Evolutionary conservation across 2,888 invertebrate species (phyloP), one percentile per base, ranked within the genome.

Genomic region (Drosophila macrospina): DNA sequence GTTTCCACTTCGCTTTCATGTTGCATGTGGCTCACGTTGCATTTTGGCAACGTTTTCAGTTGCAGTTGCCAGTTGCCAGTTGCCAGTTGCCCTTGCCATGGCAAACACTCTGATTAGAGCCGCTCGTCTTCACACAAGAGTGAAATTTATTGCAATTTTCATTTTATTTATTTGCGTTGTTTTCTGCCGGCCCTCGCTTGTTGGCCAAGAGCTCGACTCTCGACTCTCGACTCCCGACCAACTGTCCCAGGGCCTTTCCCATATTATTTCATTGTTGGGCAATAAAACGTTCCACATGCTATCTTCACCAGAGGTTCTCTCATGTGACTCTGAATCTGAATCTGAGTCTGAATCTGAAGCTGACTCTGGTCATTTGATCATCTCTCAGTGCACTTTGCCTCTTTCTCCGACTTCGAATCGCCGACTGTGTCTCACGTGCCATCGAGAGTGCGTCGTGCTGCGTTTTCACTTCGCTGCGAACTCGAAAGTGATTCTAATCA

Each of bases 71-170:
- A 13, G 39, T 61, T 51, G 65, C 65, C 79, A 30, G 44, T 57
- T 50, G 50, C 64, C 66, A 32, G 42, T 48, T 67, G 61, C 82
- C 80, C 80, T 81, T 78, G 68, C 63, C 80, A 41, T 57, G 54
- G 37, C 59, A 63, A 71, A 71, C 60, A 68, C 71, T 84, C 83
- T 88, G 80, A 85, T 85, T 85, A 78, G 86, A 78, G 86, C 64
- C 80, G 79, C 59, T 63, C 67, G 54, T 82, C 82, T 86, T 71
- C 77, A 80, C 84, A 75, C 84, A 86, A 83, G 86, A 87, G 85
- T 82, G 88, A 87, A 88, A 87, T 79, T 80, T 74, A 79, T 86
- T 79, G 86, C 80, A 83, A 83, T 87, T 87, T 80, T 86, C 72
- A 85, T 85, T 87, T 81, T 74, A 78, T 77, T 85, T 78, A 80